Evolutionary conservation across 1,140 invertebrate genomes (phyloP).

Genomic region (Schlechtendalia chinensis): DNA sequence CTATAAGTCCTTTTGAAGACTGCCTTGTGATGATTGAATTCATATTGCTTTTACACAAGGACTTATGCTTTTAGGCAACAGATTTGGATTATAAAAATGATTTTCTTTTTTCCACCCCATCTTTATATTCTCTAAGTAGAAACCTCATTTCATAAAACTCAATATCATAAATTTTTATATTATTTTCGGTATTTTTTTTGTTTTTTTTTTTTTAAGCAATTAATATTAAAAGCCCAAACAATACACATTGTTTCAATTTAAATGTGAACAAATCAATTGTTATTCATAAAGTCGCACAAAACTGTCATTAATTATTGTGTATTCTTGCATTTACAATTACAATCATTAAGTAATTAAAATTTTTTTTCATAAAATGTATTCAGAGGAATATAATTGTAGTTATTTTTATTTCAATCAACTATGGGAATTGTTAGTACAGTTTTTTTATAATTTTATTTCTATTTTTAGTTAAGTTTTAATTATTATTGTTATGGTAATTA

Average conservation of each 20-base stretch:
- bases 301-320: conserved; percentile 6
- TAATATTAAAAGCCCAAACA: background rate
- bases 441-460: conserved; percentile 10
- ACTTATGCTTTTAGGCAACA: background rate
- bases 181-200: too few species aligned
- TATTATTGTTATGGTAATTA: conserved; percentile 14
- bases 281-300: conserved; percentile 8
- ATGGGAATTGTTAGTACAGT: background rate
- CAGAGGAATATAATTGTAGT: background rate
- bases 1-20: background rate
- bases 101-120: too few species aligned
- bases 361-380: background rate
- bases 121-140: background rate
- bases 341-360: conserved; percentile 9
- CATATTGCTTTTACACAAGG: background rate
- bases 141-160: background rate
- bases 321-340: conserved; percentile 24
- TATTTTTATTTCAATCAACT: background rate
- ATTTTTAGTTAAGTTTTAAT: conserved; percentile 8
- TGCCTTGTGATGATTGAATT: background rate
- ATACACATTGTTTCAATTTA: background rate
- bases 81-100: background rate
- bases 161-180: background rate
- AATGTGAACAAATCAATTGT: background rate
- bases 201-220: background rate